Conservation (phyloP, 2,888 invertebrate species). For the Acronicta leporina region DNA sequence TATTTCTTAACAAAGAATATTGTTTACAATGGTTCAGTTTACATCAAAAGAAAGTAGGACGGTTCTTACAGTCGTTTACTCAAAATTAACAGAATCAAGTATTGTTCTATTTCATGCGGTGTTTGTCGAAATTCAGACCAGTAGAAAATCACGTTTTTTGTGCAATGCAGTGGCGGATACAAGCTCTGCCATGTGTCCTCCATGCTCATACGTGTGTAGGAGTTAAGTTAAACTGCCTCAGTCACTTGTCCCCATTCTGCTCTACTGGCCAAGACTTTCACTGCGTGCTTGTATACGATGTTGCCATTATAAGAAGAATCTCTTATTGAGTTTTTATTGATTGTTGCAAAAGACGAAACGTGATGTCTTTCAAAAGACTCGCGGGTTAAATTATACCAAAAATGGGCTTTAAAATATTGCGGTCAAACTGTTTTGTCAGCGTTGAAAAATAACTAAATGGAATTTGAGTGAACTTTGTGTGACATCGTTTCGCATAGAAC, state of each 20-base stretch:
- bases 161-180: constrained; percentile 28
- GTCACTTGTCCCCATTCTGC: constrained; percentile 69
- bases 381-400: constrained; percentile 8
- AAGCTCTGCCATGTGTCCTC: constrained; percentile 24
- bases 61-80: constrained; percentile 3
- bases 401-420: constrained; percentile 5
- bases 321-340: constrained; percentile 49
- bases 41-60: neutral
- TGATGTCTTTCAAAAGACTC: constrained; percentile 18
- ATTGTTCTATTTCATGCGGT: constrained; percentile 6
- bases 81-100: neutral
- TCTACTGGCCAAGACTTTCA: constrained; percentile 70
- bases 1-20: too few species aligned
- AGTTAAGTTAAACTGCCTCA: constrained; percentile 45
- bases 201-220: constrained; percentile 43
- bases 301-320: constrained; percentile 47
- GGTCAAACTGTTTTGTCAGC: neutral
- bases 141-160: constrained; percentile 9
- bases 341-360: constrained; percentile 35
- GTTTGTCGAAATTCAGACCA: constrained; percentile 17
- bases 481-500: constrained; percentile 16
- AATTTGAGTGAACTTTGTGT: constrained; percentile 14
- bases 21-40: too few species aligned
- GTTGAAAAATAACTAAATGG: constrained; percentile 1
- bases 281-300: constrained; percentile 57